These are phyloP conservation scores for Melanotaenia parkinsoni DNA, from an alignment of 2,797 vertebrate genomes.

Conservation along the genomic window DNA sequence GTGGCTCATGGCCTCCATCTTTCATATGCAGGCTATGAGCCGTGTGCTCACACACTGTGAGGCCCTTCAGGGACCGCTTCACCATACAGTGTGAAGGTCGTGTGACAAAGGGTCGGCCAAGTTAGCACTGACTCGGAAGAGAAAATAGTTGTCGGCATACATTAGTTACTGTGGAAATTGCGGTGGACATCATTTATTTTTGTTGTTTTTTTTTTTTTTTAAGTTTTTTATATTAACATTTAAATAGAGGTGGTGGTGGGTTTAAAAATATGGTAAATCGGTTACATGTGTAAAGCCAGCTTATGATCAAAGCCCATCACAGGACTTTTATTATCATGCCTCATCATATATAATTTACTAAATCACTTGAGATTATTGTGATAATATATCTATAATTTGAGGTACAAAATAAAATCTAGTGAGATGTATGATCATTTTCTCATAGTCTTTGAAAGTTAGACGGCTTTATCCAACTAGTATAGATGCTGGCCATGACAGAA, in stretches of 20 bases:
- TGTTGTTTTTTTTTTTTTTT: neutral
- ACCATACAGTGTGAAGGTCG: neutral
- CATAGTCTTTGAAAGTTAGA: neutral
- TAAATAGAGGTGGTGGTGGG: neutral
- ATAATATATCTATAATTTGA: neutral
- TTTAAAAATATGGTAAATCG: neutral
- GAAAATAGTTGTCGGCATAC: neutral
- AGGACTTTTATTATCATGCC: neutral
- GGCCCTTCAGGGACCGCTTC: neutral
- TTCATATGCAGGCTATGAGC: neutral
- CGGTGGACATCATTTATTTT: neutral
- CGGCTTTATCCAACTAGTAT: neutral
- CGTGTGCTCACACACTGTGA: neutral
- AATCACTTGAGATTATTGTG: neutral
- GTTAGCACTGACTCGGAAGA: neutral
- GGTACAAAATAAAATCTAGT: neutral
- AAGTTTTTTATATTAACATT: slow-evolving; percentile 12
- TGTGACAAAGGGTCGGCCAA: neutral
- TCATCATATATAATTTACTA: neutral
- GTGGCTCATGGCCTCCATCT: neutral
- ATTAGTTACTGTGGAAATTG: neutral
- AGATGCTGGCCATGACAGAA: neutral
- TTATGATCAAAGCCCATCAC: neutral
- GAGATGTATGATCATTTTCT: neutral
- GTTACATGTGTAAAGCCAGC: neutral